phyloP scores from a whole-genome alignment of 2,888 invertebrate species.

The Girardia tigrina region DNA sequence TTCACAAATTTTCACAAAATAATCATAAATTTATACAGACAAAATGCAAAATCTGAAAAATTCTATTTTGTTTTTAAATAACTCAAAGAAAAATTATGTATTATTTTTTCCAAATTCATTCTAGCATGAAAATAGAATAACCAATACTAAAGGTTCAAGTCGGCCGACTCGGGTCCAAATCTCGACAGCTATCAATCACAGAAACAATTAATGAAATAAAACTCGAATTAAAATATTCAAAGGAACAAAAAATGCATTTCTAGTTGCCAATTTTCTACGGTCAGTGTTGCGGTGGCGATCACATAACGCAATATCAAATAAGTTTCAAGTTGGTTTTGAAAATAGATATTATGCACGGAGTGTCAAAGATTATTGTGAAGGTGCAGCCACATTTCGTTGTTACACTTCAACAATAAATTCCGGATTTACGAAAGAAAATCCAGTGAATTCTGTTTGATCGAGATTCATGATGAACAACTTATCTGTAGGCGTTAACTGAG shows the following conservation, averaged over 20 bases:
- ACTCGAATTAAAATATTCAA: background rate
- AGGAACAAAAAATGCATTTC: slow-evolving; percentile 19
- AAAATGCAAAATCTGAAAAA: too few relatives aligned
- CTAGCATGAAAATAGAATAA: slow-evolving; percentile 5
- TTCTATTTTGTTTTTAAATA: too few relatives aligned
- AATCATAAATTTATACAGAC: too few relatives aligned
- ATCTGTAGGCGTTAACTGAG: slow-evolving; percentile 94
- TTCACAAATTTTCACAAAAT: too few relatives aligned
- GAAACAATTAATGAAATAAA: slow-evolving; percentile 5
- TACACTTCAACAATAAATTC: slow-evolving; percentile 86
- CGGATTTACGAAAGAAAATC: slow-evolving; percentile 95
- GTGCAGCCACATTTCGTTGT: slow-evolving; percentile 26
- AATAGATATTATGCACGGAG: background rate
- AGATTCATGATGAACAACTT: slow-evolving; percentile 99
- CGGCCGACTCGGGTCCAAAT: background rate
- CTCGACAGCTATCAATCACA: background rate
- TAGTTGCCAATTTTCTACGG: background rate
- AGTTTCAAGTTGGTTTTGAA: background rate
- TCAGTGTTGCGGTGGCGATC: slow-evolving; percentile 17
- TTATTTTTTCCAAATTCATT: background rate
- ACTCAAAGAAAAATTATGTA: too few relatives aligned
- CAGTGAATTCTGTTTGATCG: slow-evolving; percentile 95
- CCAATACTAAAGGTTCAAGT: background rate
- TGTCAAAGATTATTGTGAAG: background rate
- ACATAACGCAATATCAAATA: background rate